phyloP scores from a whole-genome alignment of 2,113 vertebrate species.

The Paradisaea rubra region DNA sequence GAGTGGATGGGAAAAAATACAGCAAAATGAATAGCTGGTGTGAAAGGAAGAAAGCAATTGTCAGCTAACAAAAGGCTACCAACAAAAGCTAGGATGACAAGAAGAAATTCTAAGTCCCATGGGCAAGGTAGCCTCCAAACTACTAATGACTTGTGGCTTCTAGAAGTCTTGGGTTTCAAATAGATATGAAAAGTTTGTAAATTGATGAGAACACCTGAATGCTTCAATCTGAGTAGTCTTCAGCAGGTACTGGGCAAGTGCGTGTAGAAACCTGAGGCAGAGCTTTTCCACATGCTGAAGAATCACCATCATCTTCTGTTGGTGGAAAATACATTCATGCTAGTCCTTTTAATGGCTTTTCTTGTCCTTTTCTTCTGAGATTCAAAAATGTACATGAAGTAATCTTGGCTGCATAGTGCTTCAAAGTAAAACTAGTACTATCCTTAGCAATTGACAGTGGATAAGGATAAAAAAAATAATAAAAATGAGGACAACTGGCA shows the following conservation, averaged over 20 bases:
- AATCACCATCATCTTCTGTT: not conserved
- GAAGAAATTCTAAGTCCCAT: not conserved
- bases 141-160: not conserved
- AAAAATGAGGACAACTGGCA: conserved; percentile 31
- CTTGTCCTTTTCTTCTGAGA: not conserved
- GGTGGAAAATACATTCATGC: not conserved
- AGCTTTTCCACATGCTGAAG: not conserved
- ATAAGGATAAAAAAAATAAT: not conserved
- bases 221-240: not conserved
- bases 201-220: not conserved
- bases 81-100: conserved; percentile 6
- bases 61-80: not conserved
- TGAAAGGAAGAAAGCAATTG: conserved; percentile 9
- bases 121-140: not conserved
- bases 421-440: not conserved
- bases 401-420: not conserved
- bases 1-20: conserved; percentile 11
- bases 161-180: not conserved
- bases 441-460: not conserved
- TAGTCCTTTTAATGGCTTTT: not conserved
- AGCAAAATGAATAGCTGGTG: conserved; percentile 10
- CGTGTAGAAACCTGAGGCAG: not conserved
- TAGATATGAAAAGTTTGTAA: not conserved
- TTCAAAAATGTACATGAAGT: not conserved
- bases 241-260: not conserved